Evolutionary conservation across 2,797 vertebrate species (phyloP), one percentile per base, ranked within the genome.

Genomic region (Oryzias dopingdopingensis): DNA sequence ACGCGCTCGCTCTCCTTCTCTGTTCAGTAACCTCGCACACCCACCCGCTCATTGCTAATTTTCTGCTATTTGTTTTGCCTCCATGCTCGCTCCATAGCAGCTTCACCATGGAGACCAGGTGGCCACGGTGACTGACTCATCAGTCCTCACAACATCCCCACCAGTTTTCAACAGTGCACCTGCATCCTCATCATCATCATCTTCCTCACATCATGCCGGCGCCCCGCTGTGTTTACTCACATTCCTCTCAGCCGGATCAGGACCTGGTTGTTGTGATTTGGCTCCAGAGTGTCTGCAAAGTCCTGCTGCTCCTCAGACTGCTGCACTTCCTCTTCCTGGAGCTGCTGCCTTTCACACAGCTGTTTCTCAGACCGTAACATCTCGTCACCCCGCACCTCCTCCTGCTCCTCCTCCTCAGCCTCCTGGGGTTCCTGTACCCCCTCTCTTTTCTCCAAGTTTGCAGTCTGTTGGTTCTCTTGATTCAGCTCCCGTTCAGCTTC

Each of bases 211-310:
- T 15, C 66, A 14, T 13, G 4, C 63, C 5, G 4, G 14, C 60
- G 45, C 55, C 37, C 56, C 59, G 59, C 46, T 42, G 40, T 42
- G 48, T 68, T 62, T 77, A 88, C 87, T 89, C 74, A 89, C 87
- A 89, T 88, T 66, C 73, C 87, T 79, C 81, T 71, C n/a, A 89
- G 81, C 17, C 87, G 81, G 14, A 74, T 72, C 62, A 88, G 65
- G 57, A 89, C 86, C 65, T 88, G 83, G 58, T 69, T 67, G 73
- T 77, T 89, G 51, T 79, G 74, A 57, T 80, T 84, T 52, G 74
- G 83, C 59, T 84, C 84, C 68, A 76, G 26, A 68, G 64, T 2
- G 52, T 83, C 76, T 24, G 42, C 76, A 63, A 85, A 83, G 67
- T 81, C 69, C 56, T 75, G 75, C 52, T 1, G 18, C 59, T 73